Base-by-base conservation (phyloP, 2,797 vertebrate genomes). In the Salmo trutta region DNA sequence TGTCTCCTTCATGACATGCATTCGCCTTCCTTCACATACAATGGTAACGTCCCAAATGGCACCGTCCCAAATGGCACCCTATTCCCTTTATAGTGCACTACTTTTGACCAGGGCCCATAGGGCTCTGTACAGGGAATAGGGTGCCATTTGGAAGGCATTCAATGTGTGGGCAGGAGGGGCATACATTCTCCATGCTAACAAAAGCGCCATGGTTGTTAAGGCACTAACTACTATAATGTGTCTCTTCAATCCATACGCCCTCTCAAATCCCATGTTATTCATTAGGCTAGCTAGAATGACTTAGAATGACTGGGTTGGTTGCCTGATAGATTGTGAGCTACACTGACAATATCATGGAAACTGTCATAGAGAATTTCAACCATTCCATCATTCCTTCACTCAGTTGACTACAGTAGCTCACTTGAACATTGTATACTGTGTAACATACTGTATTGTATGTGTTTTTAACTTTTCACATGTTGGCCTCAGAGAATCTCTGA, bases 201-300 rank as follows among this genome's bases (percentile, higher is more conserved):
- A 81, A 78, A 85, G 77, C 79, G 77, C 74, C 78, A 64, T 81
- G 84, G 67, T 81, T 88, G 83, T 87, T 82, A 79, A 53, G 79
- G 73, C 64, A 47, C 52, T 5, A 19, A 16, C 24, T 21, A 68
- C 17, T 17, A 17, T 29, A 56, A 17, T 27, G 24, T 12, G n/a
- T 54, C 66, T 71, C 71, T 75, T 67, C 76, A 0, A 82, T 79
- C 16, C n/a, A 64, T 41, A 36, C 5, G 70, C 81, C 87, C 81
- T 83, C 79, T 85, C 72, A 64, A 73, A 72, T 69, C 76, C 77
- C 79, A 78, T 80, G 79, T 69, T 76, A 84, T 79, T 83, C 81
- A 87, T 89, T 79, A 82, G 79, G 66, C 79, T 84, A 53, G 83
- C 4, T 64, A 77, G 88, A 83, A 86, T 86, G 84, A 85, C 81